phyloP scores from a whole-genome alignment of 2,888 invertebrate species.

The Cantharis rustica region DNA sequence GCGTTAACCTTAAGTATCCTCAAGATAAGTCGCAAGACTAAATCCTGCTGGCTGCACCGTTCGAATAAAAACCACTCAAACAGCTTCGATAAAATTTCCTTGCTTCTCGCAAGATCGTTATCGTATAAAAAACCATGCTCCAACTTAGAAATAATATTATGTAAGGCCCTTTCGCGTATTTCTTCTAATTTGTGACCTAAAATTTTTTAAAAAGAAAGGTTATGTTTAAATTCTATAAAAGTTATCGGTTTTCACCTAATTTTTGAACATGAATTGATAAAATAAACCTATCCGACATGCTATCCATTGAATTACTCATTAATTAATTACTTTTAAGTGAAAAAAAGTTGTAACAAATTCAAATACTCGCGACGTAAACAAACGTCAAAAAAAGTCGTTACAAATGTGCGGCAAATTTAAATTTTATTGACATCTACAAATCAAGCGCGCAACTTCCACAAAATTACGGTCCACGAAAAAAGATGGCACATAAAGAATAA shows the following conservation, averaged over 20 bases:
- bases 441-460: slow-evolving; percentile 34
- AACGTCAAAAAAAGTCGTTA: slow-evolving; percentile 4
- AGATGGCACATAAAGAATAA: slow-evolving; percentile 40
- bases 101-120: slow-evolving; percentile 63
- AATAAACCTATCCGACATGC: slow-evolving; percentile 42
- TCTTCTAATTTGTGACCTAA: slow-evolving; percentile 53
- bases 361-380: slow-evolving; percentile 9
- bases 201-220: slow-evolving; percentile 6
- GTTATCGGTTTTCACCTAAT: slow-evolving; percentile 41
- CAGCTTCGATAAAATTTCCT: slow-evolving; percentile 63
- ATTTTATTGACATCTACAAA: not conserved
- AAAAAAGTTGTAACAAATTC: not conserved
- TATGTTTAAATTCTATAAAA: not conserved
- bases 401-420: slow-evolving; percentile 19
- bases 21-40: slow-evolving; percentile 63
- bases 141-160: slow-evolving; percentile 62
- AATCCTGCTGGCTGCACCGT: slow-evolving; percentile 59
- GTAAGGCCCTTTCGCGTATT: slow-evolving; percentile 53
- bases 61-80: slow-evolving; percentile 67
- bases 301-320: not conserved
- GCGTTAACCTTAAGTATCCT: slow-evolving; percentile 60
- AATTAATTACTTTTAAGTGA: not conserved
- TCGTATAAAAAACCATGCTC: slow-evolving; percentile 65
- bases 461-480: slow-evolving; percentile 38
- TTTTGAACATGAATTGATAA: slow-evolving; percentile 49